phyloP scores from a whole-genome alignment of 2,888 invertebrate genomes.

The Theristus sp. region DNA sequence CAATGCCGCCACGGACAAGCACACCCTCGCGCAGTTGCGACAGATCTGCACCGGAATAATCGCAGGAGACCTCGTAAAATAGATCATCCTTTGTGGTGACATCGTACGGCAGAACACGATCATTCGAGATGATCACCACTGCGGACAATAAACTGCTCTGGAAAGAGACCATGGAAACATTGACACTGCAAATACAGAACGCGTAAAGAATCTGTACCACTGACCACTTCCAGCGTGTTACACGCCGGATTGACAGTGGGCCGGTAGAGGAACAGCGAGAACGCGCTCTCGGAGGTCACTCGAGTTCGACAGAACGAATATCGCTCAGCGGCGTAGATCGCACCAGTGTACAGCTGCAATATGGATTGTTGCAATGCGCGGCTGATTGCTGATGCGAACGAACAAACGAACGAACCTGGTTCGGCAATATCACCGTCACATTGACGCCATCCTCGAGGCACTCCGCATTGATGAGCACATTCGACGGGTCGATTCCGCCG shows the following conservation, averaged over 20 bases:
- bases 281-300: constrained; percentile 12
- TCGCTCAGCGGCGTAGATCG: constrained; percentile 24
- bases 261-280: constrained; percentile 21
- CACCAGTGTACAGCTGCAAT: constrained; percentile 22
- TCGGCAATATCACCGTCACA: constrained; percentile 10
- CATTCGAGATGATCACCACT: constrained; percentile 22
- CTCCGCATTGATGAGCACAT: constrained; percentile 10
- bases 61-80: constrained; percentile 16
- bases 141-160: constrained; percentile 18
- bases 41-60: constrained; percentile 11
- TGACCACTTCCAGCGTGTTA: constrained; percentile 21
- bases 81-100: constrained; percentile 26
- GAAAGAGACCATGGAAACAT: no score
- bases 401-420: not conserved
- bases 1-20: constrained; percentile 15
- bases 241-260: constrained; percentile 20
- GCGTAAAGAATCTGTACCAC: no score
- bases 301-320: constrained; percentile 20
- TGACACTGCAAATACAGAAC: no score
- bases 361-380: not conserved
- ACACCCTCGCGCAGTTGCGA: constrained; percentile 11
- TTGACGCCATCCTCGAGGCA: constrained; percentile 15
- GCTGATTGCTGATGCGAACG: not conserved
- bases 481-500: constrained; percentile 7
- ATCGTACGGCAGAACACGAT: constrained; percentile 22